These are phyloP conservation scores for Ichneumoninae sp. DNA, from an alignment of 2,888 invertebrate species.

Conservation along the genomic window DNA sequence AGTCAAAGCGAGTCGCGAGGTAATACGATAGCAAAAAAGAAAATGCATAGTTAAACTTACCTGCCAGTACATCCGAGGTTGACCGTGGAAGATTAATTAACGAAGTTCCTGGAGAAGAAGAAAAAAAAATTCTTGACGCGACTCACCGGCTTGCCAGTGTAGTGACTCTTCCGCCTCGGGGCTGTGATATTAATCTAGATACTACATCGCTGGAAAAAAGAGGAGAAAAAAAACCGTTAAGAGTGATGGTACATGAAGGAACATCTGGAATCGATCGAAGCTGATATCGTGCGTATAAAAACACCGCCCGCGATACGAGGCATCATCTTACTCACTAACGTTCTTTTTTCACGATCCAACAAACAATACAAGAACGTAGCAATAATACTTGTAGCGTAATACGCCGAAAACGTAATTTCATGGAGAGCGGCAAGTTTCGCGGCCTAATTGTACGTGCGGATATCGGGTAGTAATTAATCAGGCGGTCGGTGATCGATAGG, in stretches of 20 bases:
- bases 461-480: slow-evolving; percentile 52
- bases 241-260: not conserved
- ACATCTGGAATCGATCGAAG: slow-evolving; percentile 19
- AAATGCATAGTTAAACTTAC: slow-evolving; percentile 15
- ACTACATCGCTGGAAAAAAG: slow-evolving; percentile 5
- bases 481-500: slow-evolving; percentile 57
- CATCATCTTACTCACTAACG: slow-evolving; percentile 8
- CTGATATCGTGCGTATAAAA: not conserved
- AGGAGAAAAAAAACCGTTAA: not conserved
- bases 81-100: slow-evolving; percentile 51
- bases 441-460: slow-evolving; percentile 43
- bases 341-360: not conserved
- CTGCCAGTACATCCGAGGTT: slow-evolving; percentile 4
- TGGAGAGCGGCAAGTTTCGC: slow-evolving; percentile 24
- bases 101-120: slow-evolving; percentile 4
- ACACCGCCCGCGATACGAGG: not conserved
- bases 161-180: slow-evolving; percentile 17
- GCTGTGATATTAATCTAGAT: slow-evolving; percentile 46
- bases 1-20: slow-evolving; percentile 7
- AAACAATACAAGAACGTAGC: not conserved
- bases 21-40: not conserved
- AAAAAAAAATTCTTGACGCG: slow-evolving; percentile 9
- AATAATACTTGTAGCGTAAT: not conserved
- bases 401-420: slow-evolving; percentile 20
- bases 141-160: slow-evolving; percentile 3